phyloP scores from a whole-genome alignment of 2,888 invertebrate species.

The Lithosia quadra region DNA sequence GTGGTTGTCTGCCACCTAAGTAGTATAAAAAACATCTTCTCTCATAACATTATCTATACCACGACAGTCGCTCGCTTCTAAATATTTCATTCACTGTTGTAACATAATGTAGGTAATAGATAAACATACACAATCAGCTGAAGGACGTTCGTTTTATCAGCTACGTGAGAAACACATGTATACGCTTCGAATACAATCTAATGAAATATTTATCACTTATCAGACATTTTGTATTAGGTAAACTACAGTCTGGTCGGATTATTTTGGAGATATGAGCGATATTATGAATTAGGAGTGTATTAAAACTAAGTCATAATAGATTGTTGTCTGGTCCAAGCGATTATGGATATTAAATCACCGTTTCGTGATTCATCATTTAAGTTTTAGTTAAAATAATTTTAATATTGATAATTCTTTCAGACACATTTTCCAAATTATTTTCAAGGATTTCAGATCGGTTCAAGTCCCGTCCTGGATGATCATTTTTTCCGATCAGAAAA shows the following conservation, averaged over 20 bases:
- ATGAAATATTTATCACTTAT: slow-evolving; percentile 5
- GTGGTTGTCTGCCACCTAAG: too few relatives aligned
- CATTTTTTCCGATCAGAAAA: too few relatives aligned
- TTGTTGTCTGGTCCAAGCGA: background rate
- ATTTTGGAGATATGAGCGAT: background rate
- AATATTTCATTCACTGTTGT: background rate
- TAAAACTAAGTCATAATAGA: background rate
- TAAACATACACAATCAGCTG: background rate
- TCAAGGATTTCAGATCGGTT: too few relatives aligned
- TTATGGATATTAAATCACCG: too few relatives aligned
- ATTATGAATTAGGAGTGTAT: background rate
- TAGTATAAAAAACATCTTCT: too few relatives aligned
- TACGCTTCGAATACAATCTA: background rate
- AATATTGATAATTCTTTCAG: too few relatives aligned
- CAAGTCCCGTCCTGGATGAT: too few relatives aligned
- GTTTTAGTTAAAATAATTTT: too few relatives aligned
- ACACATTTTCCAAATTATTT: too few relatives aligned
- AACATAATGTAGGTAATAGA: background rate
- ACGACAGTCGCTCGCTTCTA: too few relatives aligned
- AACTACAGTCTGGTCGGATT: background rate
- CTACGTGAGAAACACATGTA: background rate
- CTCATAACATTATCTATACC: too few relatives aligned
- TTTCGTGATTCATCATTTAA: too few relatives aligned
- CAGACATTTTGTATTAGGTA: background rate
- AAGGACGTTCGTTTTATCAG: background rate